phyloP scores from a whole-genome alignment of 2,113 vertebrate genomes.

The Buteo buteo region DNA sequence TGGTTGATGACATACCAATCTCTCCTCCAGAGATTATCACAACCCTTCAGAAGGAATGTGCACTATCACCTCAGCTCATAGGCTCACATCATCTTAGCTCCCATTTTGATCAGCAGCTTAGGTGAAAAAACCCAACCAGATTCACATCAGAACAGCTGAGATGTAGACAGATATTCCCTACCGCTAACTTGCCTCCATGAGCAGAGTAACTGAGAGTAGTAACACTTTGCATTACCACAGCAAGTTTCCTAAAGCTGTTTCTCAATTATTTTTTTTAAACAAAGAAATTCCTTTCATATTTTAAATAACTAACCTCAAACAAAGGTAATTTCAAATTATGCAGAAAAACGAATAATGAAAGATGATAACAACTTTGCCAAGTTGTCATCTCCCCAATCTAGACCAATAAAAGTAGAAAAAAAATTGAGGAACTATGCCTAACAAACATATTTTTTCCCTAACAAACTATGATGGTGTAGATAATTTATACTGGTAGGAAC shows the following conservation, averaged over 20 bases:
- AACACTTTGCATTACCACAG: not conserved
- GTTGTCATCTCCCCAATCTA: not conserved
- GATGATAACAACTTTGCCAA: not conserved
- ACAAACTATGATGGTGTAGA: not conserved
- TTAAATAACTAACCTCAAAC: not conserved
- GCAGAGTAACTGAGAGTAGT: not conserved
- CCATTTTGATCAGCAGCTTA: not conserved
- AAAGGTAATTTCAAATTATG: not conserved
- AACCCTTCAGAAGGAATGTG: not conserved
- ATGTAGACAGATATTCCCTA: not conserved
- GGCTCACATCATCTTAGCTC: not conserved
- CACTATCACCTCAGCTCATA: not conserved
- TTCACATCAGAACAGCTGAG: not conserved
- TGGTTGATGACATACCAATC: not conserved
- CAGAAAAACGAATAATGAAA: not conserved
- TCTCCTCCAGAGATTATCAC: not conserved
- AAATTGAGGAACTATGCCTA: not conserved
- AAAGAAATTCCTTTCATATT: not conserved
- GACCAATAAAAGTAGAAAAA: not conserved
- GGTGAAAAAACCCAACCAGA: not conserved
- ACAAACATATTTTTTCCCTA: not conserved
- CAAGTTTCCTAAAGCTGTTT: not conserved
- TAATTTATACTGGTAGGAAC: not conserved
- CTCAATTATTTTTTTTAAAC: not conserved
- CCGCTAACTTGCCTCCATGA: not conserved